Evolutionary conservation across 2,113 vertebrate genomes (phyloP).

Genomic region (Gallinago paraguaiae): DNA sequence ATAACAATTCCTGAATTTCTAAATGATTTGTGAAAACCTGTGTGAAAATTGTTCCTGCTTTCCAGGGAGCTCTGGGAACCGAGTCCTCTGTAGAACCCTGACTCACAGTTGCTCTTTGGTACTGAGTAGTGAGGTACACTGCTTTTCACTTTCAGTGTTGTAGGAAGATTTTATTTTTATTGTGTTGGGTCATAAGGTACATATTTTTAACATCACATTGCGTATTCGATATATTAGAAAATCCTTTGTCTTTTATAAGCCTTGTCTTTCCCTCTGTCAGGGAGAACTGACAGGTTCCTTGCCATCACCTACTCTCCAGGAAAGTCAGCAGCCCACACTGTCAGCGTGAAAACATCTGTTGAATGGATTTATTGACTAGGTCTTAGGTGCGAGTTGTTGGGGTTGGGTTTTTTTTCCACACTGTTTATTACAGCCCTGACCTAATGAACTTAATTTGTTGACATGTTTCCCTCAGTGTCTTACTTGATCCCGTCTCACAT

Average conservation of each 20-base stretch:
- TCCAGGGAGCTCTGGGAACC: not conserved
- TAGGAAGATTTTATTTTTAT: not conserved
- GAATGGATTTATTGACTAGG: constrained; percentile 77
- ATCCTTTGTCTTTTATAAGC: not conserved
- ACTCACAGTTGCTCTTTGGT: not conserved
- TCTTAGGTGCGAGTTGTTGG: constrained; percentile 10
- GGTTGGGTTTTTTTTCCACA: constrained; percentile 42
- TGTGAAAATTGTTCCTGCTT: not conserved
- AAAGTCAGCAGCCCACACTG: constrained; percentile 28
- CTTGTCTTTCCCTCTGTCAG: constrained; percentile 22
- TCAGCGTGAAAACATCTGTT: constrained; percentile 77
- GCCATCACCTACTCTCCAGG: constrained; percentile 47
- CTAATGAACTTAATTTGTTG: constrained; percentile 84
- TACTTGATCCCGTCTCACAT: constrained; percentile 72
- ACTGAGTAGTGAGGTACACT: not conserved
- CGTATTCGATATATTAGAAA: not conserved
- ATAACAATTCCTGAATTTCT: not conserved
- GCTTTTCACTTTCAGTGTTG: not conserved
- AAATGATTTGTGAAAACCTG: not conserved
- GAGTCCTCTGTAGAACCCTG: not conserved
- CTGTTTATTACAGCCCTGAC: constrained; percentile 78
- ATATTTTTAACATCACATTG: not conserved
- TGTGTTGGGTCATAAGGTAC: not conserved
- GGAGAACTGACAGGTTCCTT: constrained; percentile 67
- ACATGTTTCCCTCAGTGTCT: constrained; percentile 72